Evolutionary conservation across 2,113 vertebrate species (phyloP).

Genomic region (Cygnus buccinator): DNA sequence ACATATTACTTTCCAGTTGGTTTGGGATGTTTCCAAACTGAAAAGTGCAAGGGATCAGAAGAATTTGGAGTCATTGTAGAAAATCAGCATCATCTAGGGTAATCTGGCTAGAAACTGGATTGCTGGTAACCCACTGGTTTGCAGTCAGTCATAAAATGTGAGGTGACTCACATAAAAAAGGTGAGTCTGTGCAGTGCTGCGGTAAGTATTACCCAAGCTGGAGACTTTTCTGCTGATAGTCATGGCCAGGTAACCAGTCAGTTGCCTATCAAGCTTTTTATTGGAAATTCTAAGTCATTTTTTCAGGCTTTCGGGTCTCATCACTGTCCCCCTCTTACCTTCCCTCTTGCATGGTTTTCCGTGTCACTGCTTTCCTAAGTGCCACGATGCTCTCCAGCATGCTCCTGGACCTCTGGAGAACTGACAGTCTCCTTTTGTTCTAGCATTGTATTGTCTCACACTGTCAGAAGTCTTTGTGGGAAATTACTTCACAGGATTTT

Average conservation of each 20-base stretch:
- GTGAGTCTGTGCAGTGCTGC: neutral
- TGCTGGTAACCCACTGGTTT: neutral
- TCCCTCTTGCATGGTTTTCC: neutral
- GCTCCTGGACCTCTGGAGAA: neutral
- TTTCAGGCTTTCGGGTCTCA: neutral
- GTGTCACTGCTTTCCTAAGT: neutral
- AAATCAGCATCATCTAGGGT: neutral
- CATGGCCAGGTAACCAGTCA: neutral
- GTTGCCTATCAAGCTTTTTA: neutral
- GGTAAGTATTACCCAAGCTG: fast-evolving
- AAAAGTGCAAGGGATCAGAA: neutral
- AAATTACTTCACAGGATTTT: neutral
- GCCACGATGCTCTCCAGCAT: fast-evolving
- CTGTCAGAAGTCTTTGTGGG: neutral
- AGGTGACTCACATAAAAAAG: neutral
- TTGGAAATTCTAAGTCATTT: neutral
- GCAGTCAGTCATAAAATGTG: neutral
- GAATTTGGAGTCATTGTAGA: neutral
- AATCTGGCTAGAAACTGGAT: neutral
- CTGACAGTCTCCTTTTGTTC: neutral
- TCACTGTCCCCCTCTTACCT: neutral
- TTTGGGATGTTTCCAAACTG: neutral
- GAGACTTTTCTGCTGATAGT: neutral
- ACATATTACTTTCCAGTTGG: neutral
- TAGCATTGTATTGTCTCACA: neutral